Evolutionary conservation across 2,888 invertebrate species (phyloP), one percentile per base, ranked within the genome.

Genomic region (Synergus japonicus): DNA sequence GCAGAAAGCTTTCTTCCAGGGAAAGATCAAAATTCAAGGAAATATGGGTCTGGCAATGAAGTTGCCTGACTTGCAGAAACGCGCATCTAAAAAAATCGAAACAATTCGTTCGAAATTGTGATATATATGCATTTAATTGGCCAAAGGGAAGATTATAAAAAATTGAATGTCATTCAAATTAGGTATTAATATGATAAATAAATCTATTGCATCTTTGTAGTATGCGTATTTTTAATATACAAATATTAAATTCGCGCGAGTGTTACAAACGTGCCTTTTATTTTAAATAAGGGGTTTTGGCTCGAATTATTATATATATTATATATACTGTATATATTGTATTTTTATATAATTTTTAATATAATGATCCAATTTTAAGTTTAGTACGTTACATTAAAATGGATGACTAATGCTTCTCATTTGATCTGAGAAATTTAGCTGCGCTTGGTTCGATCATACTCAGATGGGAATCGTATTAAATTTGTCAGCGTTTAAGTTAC

Each of bases 31-130:
- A 93, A 96, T 99, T 81, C 97, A 98, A 91, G 99, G 99, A 49
- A 99, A 99, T 91, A 98, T 99, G 96, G 98, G 97, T 0, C 93
- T 98, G 65, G 99, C 99, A 2, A 97, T 99, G 96, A 99, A 98
- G 92, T 93, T 99, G 80, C 95, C 96, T 29, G 97, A 97, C 84
- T 92, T 98, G 83, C 97, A 97, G 88, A 94, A 95, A 80, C 94
- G 95, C 8, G 96, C 97, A 0, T 94, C 95, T 4, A 94, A 94
- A 63, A 95, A 96, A 88, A 96, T 97, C 87, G 96, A 96, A 54
- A 93, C 94, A 37, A 93, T 97, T 78, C 94, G 96, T 78, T 94
- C 97, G 3, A 97, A 96, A 92, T 92, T 97, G 90, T 97, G 96
- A 95, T 66, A 69, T 13, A 95, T 66, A 69, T 13, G 10, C 49